Percentiles rank a stretch among this genome's conserved stretches.
These are phyloP conservation scores for Diadophis punctatus DNA, from an alignment of 2,113 vertebrate species.

Conservation along the genomic window DNA sequence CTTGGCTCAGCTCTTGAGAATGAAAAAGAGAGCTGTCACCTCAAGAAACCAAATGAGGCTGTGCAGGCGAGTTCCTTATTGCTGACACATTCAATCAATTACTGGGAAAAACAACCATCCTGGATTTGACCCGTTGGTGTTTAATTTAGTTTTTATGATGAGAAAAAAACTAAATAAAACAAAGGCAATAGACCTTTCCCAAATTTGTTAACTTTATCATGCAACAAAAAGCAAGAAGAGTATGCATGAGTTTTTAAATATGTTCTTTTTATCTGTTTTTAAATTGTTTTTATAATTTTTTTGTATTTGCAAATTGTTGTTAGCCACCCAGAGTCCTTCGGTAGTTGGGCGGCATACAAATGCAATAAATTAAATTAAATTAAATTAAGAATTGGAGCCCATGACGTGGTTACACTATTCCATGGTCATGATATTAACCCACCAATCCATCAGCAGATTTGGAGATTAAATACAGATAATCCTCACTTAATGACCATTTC, in stretches of 20 bases:
- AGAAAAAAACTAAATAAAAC: not conserved
- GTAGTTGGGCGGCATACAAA: too few species aligned
- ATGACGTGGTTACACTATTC: not conserved
- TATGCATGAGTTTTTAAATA: too few species aligned
- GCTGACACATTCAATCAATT: not conserved
- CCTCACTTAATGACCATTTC: not conserved
- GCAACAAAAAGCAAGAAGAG: not conserved
- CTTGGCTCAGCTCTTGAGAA: not conserved
- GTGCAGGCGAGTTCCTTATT: not conserved
- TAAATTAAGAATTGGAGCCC: not conserved
- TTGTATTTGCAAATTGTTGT: too few species aligned
- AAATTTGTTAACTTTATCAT: not conserved
- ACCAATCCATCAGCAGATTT: not conserved
- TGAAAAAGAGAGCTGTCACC: not conserved
- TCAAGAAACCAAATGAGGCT: not conserved
- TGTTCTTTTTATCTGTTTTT: too few species aligned
- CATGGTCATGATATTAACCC: not conserved
- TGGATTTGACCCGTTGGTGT: not conserved
- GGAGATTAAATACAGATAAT: not conserved
- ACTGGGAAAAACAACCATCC: not conserved
- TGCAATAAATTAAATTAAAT: too few species aligned
- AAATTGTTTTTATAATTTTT: too few species aligned
- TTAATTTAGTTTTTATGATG: not conserved
- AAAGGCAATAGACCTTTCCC: not conserved
- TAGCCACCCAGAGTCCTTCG: too few species aligned